These are phyloP conservation scores for Melikaiella ostensackeni DNA, from an alignment of 2,888 invertebrate genomes.

Conservation along the genomic window DNA sequence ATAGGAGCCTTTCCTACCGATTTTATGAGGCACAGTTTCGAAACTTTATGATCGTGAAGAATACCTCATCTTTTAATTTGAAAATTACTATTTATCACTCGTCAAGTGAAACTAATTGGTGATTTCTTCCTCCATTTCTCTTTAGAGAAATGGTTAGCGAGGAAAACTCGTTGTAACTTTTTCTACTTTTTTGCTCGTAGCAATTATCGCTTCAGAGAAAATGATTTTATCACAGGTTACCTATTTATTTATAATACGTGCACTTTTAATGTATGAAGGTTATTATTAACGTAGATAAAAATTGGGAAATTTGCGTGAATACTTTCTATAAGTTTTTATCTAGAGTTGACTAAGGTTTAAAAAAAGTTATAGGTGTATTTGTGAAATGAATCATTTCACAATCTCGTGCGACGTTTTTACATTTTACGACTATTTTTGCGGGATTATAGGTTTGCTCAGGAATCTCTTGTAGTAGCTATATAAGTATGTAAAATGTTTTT, in stretches of 20 bases:
- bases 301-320: background rate
- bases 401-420: background rate
- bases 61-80: constrained; percentile 13
- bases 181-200: constrained; percentile 2
- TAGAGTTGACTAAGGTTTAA: background rate
- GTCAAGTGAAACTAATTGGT: constrained; percentile 33
- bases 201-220: constrained; percentile 19
- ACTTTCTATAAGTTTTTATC: background rate
- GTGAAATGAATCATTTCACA: background rate
- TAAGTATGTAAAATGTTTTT: too few species aligned
- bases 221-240: background rate
- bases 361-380: background rate
- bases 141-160: constrained; percentile 28
- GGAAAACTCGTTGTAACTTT: constrained; percentile 25
- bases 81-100: constrained; percentile 30
- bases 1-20: background rate
- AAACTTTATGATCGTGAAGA: background rate
- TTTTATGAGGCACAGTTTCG: background rate
- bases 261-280: background rate
- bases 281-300: background rate
- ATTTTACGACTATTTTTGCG: background rate
- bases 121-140: constrained; percentile 38
- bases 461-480: too few species aligned
- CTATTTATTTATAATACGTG: background rate
- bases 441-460: background rate